Percentiles rank a stretch among this genome's conserved stretches.
phyloP scores from a whole-genome alignment of 2,888 invertebrate species.

The Heterodera filipjevi region DNA sequence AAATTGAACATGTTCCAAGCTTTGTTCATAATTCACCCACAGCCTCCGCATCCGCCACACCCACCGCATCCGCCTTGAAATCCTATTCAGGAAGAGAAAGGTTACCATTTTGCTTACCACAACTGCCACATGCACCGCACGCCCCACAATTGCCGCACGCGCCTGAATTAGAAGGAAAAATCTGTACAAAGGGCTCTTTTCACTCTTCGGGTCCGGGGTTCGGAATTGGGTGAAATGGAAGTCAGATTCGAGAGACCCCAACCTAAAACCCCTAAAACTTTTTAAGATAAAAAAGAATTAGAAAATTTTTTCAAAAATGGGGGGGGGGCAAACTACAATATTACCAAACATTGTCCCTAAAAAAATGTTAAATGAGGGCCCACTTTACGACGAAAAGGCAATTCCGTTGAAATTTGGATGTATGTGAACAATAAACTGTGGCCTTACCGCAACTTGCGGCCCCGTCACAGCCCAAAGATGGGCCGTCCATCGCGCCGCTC shows the following conservation, averaged over 20 bases:
- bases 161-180: background rate
- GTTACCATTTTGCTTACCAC: slow-evolving; percentile 35
- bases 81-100: slow-evolving; percentile 33
- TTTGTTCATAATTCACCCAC: background rate
- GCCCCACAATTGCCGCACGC: slow-evolving; percentile 59
- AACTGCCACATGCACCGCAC: slow-evolving; percentile 60
- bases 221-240: too few species aligned
- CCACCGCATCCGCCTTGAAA: background rate
- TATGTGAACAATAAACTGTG: slow-evolving; percentile 4
- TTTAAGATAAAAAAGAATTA: too few species aligned
- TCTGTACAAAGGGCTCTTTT: too few species aligned
- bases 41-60: slow-evolving; percentile 11
- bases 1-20: background rate
- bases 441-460: slow-evolving; percentile 38
- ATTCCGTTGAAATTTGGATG: too few species aligned
- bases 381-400: too few species aligned
- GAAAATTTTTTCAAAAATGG: too few species aligned
- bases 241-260: too few species aligned
- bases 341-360: too few species aligned
- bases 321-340: too few species aligned
- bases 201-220: too few species aligned
- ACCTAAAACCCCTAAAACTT: too few species aligned
- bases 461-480: slow-evolving; percentile 34
- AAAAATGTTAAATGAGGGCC: too few species aligned
- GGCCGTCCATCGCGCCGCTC: slow-evolving; percentile 42